Evolutionary conservation across 2,888 invertebrate species (phyloP).

Genomic region (Holacanthella duospinosa): DNA sequence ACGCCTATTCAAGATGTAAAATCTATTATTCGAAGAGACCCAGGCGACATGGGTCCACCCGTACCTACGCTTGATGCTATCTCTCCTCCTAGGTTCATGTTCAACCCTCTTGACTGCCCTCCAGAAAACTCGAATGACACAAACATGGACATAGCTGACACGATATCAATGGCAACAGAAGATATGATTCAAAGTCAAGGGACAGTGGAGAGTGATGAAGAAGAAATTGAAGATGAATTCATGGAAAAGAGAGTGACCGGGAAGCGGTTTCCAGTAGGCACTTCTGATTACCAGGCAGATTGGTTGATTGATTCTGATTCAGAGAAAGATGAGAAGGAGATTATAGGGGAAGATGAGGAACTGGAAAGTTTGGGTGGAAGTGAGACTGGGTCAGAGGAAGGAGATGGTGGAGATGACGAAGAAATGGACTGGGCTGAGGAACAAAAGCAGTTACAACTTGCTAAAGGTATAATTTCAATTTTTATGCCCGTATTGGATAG

Average conservation of each 20-base stretch:
- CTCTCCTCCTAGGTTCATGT: constrained; percentile 26
- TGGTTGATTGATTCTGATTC: constrained; percentile 63
- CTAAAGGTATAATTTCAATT: constrained; percentile 48
- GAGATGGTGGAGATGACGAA: constrained; percentile 49
- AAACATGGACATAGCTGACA: constrained; percentile 43
- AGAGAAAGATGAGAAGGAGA: constrained; percentile 37
- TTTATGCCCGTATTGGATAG: no score
- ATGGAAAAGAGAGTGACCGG: constrained; percentile 14
- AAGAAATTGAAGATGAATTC: constrained; percentile 18
- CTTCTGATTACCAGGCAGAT: constrained; percentile 93
- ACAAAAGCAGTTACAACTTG: constrained; percentile 58
- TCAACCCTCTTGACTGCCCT: constrained; percentile 41
- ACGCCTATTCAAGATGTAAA: constrained; percentile 15
- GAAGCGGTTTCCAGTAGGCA: constrained; percentile 81
- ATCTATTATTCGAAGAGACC: constrained; percentile 48
- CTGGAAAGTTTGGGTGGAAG: constrained; percentile 46
- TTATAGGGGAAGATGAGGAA: constrained; percentile 36
- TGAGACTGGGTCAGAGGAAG: constrained; percentile 43
- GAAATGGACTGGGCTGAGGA: constrained; percentile 65
- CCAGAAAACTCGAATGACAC: constrained; percentile 74
- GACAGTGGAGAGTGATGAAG: constrained; percentile 15
- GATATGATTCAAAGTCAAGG: constrained; percentile 19
- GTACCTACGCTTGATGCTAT: constrained; percentile 1
- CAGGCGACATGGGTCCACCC: constrained; percentile 8
- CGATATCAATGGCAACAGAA: constrained; percentile 12